Conservation (phyloP, 2,888 invertebrate genomes). For the Biston betularia region DNA sequence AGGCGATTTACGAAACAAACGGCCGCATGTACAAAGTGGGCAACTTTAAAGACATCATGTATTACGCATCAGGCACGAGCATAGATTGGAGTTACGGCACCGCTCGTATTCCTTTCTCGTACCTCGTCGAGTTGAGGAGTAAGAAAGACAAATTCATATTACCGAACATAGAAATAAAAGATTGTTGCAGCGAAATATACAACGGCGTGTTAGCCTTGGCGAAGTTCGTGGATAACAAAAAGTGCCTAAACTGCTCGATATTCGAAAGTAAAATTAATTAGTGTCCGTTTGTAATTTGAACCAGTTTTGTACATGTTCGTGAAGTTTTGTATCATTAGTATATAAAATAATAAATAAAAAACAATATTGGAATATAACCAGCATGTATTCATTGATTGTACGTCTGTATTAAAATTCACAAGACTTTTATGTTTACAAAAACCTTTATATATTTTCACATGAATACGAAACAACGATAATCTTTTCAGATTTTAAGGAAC, state of each 20-base stretch:
- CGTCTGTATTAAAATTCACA: slow-evolving; percentile 11
- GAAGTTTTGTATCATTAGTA: slow-evolving; percentile 15
- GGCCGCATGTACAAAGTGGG: slow-evolving; percentile 81
- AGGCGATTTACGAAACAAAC: slow-evolving; percentile 76
- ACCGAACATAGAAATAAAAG: slow-evolving; percentile 69
- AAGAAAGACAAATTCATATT: slow-evolving; percentile 70
- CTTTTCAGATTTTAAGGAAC: not conserved
- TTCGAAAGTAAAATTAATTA: not conserved
- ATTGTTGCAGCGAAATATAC: slow-evolving; percentile 70
- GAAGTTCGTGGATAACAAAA: slow-evolving; percentile 62
- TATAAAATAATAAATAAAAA: slow-evolving; percentile 27
- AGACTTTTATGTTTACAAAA: not conserved
- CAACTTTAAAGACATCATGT: slow-evolving; percentile 79
- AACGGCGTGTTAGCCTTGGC: slow-evolving; percentile 69
- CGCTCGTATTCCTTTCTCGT: slow-evolving; percentile 76
- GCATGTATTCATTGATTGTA: slow-evolving; percentile 26
- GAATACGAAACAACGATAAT: not conserved
- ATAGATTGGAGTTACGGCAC: slow-evolving; percentile 81
- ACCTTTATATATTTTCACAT: not conserved
- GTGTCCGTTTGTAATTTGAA: not conserved
- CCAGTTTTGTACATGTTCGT: slow-evolving; percentile 28
- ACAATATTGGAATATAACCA: slow-evolving; percentile 12
- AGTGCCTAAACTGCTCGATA: not conserved
- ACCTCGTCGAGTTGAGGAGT: slow-evolving; percentile 74
- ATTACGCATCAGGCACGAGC: slow-evolving; percentile 75